Conservation (phyloP, 2,113 vertebrate genomes). For the Strigops habroptila region DNA sequence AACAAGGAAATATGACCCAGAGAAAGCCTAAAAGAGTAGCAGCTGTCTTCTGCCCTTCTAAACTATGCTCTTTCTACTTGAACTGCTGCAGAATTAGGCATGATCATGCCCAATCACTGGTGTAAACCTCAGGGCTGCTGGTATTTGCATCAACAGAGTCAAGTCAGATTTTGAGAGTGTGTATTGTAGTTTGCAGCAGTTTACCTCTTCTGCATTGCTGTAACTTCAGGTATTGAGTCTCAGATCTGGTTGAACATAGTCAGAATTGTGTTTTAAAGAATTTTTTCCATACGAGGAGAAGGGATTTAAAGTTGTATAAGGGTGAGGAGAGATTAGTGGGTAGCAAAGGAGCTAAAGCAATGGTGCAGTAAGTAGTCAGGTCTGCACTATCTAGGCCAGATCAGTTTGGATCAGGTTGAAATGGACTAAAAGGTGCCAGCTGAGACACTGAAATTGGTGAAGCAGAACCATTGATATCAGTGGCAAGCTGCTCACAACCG, state of each 20-base stretch:
- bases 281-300: not conserved
- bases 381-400: not conserved
- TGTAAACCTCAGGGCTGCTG: accelerated
- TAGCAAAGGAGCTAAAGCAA: not conserved
- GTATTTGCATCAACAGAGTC: not conserved
- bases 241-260: not conserved
- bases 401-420: not conserved
- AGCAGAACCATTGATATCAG: not conserved
- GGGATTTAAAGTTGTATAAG: not conserved
- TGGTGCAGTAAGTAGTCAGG: not conserved
- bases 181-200: not conserved
- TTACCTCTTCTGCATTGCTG: not conserved
- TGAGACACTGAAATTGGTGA: not conserved
- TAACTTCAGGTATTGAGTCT: not conserved
- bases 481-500: not conserved
- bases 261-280: not conserved
- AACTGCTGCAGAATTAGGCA: not conserved
- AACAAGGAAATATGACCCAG: not conserved
- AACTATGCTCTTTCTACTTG: not conserved
- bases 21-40: not conserved
- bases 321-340: not conserved
- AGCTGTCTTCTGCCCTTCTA: not conserved
- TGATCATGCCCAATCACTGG: not conserved
- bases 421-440: not conserved
- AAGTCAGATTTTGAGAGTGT: not conserved